Conservation (phyloP, 2,797 vertebrate species). For the Clarias platycephalus region DNA sequence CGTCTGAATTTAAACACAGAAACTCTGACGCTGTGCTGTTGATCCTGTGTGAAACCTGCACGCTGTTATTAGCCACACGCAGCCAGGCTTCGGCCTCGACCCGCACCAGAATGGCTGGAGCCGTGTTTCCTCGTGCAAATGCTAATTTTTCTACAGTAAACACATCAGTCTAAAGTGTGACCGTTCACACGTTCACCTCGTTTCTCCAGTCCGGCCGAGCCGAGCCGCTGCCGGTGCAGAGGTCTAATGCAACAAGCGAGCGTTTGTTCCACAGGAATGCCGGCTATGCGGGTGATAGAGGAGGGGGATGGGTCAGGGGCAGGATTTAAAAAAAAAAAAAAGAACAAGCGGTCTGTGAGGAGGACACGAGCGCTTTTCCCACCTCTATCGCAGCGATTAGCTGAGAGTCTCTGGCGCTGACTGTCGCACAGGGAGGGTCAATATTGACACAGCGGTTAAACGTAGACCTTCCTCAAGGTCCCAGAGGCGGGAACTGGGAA, state of each 20-base stretch:
- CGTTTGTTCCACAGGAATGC: constrained; percentile 78
- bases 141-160: not conserved
- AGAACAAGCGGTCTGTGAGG: constrained; percentile 56
- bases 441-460: constrained; percentile 61
- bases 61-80: not conserved
- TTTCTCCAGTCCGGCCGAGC: not conserved
- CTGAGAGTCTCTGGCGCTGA: constrained; percentile 42
- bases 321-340: constrained; percentile 23
- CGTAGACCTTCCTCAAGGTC: constrained; percentile 55
- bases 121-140: not conserved
- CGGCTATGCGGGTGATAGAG: constrained; percentile 69
- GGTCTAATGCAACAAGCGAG: constrained; percentile 79
- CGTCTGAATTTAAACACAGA: not conserved
- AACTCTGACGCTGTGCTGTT: not conserved
- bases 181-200: not conserved
- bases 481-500: not conserved
- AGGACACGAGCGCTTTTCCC: constrained; percentile 53
- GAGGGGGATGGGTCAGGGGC: constrained; percentile 29
- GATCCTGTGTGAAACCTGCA: not conserved
- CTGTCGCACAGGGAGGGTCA: constrained; percentile 48
- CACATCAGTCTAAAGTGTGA: not conserved
- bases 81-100: not conserved
- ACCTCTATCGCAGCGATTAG: constrained; percentile 62
- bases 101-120: not conserved
- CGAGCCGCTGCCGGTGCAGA: constrained; percentile 61